Evolutionary conservation across 2,888 invertebrate genomes (phyloP).

Genomic region (Osedax frankpressi): DNA sequence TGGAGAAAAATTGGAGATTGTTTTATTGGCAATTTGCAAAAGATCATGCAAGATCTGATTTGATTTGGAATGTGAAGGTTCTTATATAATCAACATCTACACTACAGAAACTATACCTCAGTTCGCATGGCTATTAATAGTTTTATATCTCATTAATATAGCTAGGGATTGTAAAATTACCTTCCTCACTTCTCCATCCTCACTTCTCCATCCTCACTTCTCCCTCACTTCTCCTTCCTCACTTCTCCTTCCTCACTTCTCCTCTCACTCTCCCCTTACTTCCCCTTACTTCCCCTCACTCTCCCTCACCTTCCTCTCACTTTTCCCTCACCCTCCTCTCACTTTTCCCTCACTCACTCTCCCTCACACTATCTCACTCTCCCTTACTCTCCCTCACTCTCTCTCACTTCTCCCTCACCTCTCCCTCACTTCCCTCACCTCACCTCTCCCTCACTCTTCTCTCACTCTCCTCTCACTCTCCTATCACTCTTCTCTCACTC

Average conservation of each 20-base stretch:
- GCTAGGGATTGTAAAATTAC: too few species aligned
- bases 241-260: neutral
- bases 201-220: too few species aligned
- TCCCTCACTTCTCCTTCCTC: too few species aligned
- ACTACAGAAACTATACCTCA: too few species aligned
- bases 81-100: too few species aligned
- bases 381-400: too few species aligned
- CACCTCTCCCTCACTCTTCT: neutral
- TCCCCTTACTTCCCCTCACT: neutral
- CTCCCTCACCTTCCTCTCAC: neutral
- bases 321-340: neutral
- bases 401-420: neutral
- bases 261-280: neutral
- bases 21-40: slow-evolving; percentile 88
- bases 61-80: slow-evolving; percentile 97
- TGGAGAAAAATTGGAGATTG: slow-evolving; percentile 72
- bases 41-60: slow-evolving; percentile 85
- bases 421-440: neutral
- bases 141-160: too few species aligned
- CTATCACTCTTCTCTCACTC: neutral
- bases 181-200: too few species aligned
- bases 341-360: too few species aligned
- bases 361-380: too few species aligned
- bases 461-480: neutral
- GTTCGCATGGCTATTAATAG: too few species aligned